phyloP scores from a whole-genome alignment of 2,888 invertebrate genomes.

The Trichogramma evanescens region DNA sequence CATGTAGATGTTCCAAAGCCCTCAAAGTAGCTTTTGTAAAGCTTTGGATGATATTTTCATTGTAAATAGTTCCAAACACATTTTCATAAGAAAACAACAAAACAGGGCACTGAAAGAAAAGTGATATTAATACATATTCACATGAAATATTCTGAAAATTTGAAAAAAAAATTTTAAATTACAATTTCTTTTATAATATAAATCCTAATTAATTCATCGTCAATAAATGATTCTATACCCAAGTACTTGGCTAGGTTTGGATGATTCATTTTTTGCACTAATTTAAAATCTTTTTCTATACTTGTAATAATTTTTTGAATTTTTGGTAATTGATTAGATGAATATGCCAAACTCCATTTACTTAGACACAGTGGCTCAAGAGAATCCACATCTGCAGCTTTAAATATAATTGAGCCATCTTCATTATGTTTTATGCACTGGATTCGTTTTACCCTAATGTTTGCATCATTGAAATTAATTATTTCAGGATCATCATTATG shows the following conservation, averaged over 20 bases:
- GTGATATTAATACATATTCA: no score
- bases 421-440: constrained; percentile 52
- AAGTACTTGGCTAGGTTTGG: constrained; percentile 68
- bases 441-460: constrained; percentile 58
- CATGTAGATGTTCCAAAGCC: constrained; percentile 72
- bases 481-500: constrained; percentile 51
- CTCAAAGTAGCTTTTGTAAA: constrained; percentile 67
- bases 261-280: constrained; percentile 64
- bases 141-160: constrained; percentile 34
- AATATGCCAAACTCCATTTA: constrained; percentile 61
- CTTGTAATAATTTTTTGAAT: constrained; percentile 56
- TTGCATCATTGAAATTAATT: constrained; percentile 68
- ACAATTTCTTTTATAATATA: constrained; percentile 60
- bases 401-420: constrained; percentile 67
- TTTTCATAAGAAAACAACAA: constrained; percentile 49
- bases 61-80: not conserved
- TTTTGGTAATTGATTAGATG: constrained; percentile 27
- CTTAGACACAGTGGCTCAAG: constrained; percentile 67
- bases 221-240: constrained; percentile 59
- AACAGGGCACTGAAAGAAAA: no score
- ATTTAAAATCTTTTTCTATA: constrained; percentile 73
- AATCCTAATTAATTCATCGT: constrained; percentile 59
- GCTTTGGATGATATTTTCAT: constrained; percentile 52
- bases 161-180: constrained; percentile 30
- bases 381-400: constrained; percentile 67